Evolutionary conservation across 2,113 vertebrate genomes (phyloP), one percentile per base, ranked within the genome.

Genomic region (Rhinolophus sinicus): DNA sequence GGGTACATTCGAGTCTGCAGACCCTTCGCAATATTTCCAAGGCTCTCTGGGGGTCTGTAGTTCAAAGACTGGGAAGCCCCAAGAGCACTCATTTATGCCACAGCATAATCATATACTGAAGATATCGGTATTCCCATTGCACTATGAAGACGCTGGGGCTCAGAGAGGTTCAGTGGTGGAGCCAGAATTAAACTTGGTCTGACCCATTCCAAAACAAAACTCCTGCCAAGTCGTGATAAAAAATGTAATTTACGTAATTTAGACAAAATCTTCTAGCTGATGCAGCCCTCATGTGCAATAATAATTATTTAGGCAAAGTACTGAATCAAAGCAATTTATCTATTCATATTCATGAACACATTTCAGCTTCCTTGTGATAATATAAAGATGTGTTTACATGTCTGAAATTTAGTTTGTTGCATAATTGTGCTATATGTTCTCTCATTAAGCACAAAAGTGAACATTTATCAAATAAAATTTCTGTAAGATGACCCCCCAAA

Each of bases 401-500:
- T 50, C 67, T 65, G n/a, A 92, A 94, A 93, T 24, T 21, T 75
- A 38, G 12, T 60, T 90, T 84, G 44, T 50, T 91, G 33, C 18
- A 67, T 82, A 77, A 52, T 28, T 76, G 13, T 82, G 81, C n/a
- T 60, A 15, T 33, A 10, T 40, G 44, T 60, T 89, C 11, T 95
- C 38, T 67, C 88, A 6, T 54, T 50, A 92, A 33, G 80, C 35
- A 70, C 54, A 90, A n/a, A 92, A 72, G 21, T 70, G 56, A 90
- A 76, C 9, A 93, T 58, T 90, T 93, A 40, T 67, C 54, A 81
- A 88, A 54, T 44, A 77, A 50, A 77, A 93, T 86, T 90, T 94
- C 72, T 47, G 7, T 72, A 38, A 52, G 24, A 62, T 67, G 73
- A 67, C 30, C 26, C 30, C 19, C 26, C 1, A 56, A 88, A 69